phyloP scores from a whole-genome alignment of 2,888 invertebrate species.

The Chironomus tentans region DNA sequence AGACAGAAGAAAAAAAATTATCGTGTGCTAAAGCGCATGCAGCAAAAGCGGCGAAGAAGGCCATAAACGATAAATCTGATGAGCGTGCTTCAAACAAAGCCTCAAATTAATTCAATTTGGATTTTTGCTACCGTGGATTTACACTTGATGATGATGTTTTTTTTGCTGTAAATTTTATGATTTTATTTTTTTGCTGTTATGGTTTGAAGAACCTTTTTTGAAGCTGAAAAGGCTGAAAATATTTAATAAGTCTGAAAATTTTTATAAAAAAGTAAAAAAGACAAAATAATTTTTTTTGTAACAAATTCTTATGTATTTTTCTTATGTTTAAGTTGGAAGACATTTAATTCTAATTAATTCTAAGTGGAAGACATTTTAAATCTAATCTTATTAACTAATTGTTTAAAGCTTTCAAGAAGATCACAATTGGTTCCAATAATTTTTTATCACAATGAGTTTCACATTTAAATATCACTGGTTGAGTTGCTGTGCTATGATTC shows the following conservation, averaged over 20 bases:
- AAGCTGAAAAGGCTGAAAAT: no score
- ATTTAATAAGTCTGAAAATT: neutral
- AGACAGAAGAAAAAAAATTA: neutral
- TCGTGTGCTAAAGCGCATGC: constrained; percentile 5
- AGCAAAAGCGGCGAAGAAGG: neutral
- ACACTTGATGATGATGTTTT: no score
- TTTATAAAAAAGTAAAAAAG: no score
- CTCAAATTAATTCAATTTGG: neutral
- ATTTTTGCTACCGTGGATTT: neutral
- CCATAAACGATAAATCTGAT: constrained; percentile 3
- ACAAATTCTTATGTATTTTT: neutral
- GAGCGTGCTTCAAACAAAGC: neutral
- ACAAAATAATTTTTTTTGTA: neutral
- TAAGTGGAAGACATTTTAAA: constrained; percentile 23
- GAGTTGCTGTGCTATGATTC: no score
- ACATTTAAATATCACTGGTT: neutral
- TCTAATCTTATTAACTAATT: neutral
- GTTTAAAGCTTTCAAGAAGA: constrained; percentile 21
- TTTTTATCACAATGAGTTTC: constrained; percentile 17
- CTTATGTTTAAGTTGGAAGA: neutral
- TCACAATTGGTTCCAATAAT: neutral
- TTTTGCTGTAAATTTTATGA: no score
- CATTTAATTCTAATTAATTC: neutral
- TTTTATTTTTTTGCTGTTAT: no score
- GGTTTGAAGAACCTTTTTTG: neutral